A percentile compares a stretch with the other conserved stretches of the same genome.
Conservation (phyloP, 2,113 vertebrate genomes). For the Saguinus midas region DNA sequence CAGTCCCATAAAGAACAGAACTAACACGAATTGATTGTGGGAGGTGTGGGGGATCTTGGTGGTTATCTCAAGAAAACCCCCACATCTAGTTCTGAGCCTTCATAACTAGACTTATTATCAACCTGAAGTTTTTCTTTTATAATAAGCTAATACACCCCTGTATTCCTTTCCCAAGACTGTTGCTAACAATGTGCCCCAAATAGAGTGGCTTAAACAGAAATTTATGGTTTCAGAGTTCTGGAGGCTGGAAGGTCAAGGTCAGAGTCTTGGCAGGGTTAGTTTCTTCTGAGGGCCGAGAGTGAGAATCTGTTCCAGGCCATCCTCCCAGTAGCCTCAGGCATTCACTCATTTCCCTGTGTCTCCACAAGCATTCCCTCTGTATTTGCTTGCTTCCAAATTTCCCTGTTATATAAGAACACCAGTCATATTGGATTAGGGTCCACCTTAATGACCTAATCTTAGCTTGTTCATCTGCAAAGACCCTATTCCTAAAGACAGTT, state of each 20-base stretch:
- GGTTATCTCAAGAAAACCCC: not conserved
- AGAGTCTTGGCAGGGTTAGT: not conserved
- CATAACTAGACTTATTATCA: not conserved
- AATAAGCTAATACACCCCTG: not conserved
- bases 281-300: not conserved
- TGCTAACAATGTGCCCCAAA: not conserved
- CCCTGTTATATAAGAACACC: not conserved
- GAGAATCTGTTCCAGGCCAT: not conserved
- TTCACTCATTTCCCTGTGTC: not conserved
- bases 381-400: not conserved
- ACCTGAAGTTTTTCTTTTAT: not conserved
- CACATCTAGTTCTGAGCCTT: not conserved
- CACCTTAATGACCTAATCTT: not conserved
- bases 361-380: not conserved
- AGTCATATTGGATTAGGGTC: no score
- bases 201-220: not conserved
- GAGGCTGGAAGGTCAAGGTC: not conserved
- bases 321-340: not conserved
- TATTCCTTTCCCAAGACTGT: not conserved
- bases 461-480: not conserved
- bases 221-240: not conserved
- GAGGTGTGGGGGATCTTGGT: not conserved
- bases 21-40: not conserved
- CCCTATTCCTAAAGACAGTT: not conserved
- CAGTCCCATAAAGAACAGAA: not conserved